Evolutionary conservation across 2,888 invertebrate species (phyloP).

Genomic region (Sussaba pulchella): DNA sequence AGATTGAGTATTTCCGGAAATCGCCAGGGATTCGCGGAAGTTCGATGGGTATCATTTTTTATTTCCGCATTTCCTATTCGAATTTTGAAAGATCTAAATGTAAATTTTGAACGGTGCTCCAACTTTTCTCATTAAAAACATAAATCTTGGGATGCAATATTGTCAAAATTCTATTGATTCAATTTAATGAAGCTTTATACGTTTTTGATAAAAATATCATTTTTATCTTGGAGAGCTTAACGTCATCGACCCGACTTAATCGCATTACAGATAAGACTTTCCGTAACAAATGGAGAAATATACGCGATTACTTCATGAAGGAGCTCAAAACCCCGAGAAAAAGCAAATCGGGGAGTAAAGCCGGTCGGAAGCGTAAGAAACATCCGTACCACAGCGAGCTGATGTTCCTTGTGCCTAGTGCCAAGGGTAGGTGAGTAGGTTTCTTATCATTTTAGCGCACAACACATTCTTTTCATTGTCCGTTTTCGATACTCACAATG

Average conservation of each 20-base stretch:
- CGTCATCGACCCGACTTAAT: background rate
- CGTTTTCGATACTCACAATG: background rate
- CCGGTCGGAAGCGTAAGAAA: conserved; percentile 77
- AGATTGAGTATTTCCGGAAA: too few relatives aligned
- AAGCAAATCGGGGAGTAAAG: conserved; percentile 68
- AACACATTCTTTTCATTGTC: background rate
- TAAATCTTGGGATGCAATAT: too few relatives aligned
- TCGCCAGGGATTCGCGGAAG: too few relatives aligned
- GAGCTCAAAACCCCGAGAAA: conserved; percentile 77
- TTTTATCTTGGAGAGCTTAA: background rate
- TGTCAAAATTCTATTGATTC: too few relatives aligned
- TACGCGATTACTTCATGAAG: conserved; percentile 82
- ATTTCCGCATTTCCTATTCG: too few relatives aligned
- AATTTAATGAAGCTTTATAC: too few relatives aligned
- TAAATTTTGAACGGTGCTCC: too few relatives aligned
- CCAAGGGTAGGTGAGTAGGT: conserved; percentile 70
- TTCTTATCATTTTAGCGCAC: background rate
- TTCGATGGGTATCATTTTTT: too few relatives aligned
- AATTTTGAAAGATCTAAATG: too few relatives aligned
- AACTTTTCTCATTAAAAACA: too few relatives aligned
- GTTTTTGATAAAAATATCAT: too few relatives aligned
- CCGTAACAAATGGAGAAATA: conserved; percentile 81
- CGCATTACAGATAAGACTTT: conserved; percentile 78
- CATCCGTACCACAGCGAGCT: conserved; percentile 80
- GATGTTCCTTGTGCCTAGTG: conserved; percentile 79